A percentile compares a stretch with the other conserved stretches of the same genome.
These are phyloP conservation scores for Gallinago paraguaiae DNA, from an alignment of 2,113 vertebrate genomes.

Conservation along the genomic window DNA sequence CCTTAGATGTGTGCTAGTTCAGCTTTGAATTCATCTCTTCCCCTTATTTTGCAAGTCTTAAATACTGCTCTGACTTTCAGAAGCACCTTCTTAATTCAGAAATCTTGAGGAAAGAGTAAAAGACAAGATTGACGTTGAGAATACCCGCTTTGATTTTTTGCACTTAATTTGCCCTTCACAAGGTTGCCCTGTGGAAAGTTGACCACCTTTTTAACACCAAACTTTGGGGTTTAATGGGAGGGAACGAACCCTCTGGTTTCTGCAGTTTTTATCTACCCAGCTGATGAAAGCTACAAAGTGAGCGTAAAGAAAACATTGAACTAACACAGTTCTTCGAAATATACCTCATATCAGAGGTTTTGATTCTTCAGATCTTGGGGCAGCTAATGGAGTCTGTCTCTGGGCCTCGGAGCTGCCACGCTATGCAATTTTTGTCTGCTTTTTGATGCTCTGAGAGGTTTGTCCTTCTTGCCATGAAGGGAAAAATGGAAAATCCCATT, in stretches of 20 bases:
- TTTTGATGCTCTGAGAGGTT: background rate
- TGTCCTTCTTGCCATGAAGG: background rate
- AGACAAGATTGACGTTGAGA: background rate
- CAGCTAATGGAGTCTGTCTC: background rate
- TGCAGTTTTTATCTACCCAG: background rate
- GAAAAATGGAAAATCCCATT: background rate
- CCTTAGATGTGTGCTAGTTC: background rate
- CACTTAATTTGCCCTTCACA: background rate
- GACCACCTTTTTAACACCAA: background rate
- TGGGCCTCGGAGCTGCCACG: background rate
- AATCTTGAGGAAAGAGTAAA: background rate
- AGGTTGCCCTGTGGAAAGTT: background rate
- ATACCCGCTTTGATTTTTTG: background rate
- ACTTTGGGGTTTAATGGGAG: background rate
- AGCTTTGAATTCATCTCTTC: background rate
- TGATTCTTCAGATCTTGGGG: background rate
- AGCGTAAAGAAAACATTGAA: background rate
- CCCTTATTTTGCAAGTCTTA: background rate
- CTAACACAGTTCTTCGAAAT: background rate
- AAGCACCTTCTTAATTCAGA: background rate
- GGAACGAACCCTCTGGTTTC: background rate
- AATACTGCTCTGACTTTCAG: background rate
- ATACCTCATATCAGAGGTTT: conserved; percentile 16
- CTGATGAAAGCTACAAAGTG: background rate
- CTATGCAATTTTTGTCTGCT: conserved; percentile 22